Base-by-base conservation (phyloP, 2,113 vertebrate genomes). In the Ornithorhynchus anatinus region DNA sequence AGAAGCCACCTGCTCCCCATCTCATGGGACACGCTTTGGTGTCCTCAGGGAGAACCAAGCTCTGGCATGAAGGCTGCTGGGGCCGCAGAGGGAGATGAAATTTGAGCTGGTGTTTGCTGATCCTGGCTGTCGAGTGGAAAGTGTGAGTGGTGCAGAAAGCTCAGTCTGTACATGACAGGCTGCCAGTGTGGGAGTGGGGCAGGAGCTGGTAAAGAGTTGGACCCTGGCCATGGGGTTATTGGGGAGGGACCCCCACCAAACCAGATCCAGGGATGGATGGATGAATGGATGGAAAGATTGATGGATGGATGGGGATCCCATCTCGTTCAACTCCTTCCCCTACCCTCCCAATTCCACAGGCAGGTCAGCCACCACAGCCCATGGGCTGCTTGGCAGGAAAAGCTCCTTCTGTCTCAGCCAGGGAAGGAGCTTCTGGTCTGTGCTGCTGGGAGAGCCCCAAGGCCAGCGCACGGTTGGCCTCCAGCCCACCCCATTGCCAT, bases 71-170 rank as follows among this genome's bases (percentile, higher is more conserved):
- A 59, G 11, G 15, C 63, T 63, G 71, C 35, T 17, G 59, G 53
- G 69, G 53, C 40, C 48, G 36, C 0, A 2, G 54, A 79, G 38
- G 74, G 78, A 40, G 76, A 58, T 72, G 81, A 67, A 31, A 82
- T n/a, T n/a, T n/a, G n/a, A n/a, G n/a, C n/a, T n/a, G 82, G 66
- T 85, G 63, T 91, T 92, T 91, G 83, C 88, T 47, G 91, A 84
- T 84, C 72, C 91, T 92, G 89, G 87, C 92, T 63, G 75, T 86
- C 74, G 82, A 82, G 43, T 82, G 90, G 89, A 93, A 93, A 94
- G 88, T 91, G 84, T 92, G 89, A 92, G 89, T 86, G 88, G 88
- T 32, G 86, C 76, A 90, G 84, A 89, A 91, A 90, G 82, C 77
- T 83, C 72, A 82, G 82, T 88, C 86, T 78, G 76, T 69, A 81